Evolutionary conservation across 2,113 vertebrate genomes (phyloP).

Genomic region (Corvus cornix): DNA sequence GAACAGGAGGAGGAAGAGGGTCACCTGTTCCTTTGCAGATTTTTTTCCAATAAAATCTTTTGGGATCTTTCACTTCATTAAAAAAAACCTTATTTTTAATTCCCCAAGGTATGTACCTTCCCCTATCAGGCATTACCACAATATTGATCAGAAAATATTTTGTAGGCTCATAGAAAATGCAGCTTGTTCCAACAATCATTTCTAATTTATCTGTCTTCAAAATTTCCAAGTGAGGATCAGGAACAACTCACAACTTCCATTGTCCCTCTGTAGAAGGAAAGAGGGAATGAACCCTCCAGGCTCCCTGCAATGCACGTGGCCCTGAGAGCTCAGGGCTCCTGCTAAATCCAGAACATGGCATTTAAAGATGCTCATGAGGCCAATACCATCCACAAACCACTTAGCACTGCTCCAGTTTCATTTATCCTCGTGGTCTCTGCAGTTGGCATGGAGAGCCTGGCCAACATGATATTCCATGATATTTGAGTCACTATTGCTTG

Average conservation of each 20-base stretch:
- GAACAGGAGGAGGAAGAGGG: background rate
- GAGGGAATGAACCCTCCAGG: background rate
- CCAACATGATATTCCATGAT: background rate
- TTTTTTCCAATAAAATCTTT: background rate
- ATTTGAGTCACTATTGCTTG: background rate
- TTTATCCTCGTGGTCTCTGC: background rate
- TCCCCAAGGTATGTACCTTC: background rate
- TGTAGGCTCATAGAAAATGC: background rate
- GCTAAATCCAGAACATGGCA: background rate
- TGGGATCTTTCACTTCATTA: background rate
- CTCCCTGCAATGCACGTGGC: background rate
- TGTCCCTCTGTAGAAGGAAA: background rate
- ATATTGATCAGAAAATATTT: background rate
- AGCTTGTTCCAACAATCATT: background rate
- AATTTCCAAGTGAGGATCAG: background rate
- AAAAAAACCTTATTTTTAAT: background rate
- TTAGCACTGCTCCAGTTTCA: background rate
- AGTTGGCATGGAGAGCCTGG: background rate
- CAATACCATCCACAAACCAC: background rate
- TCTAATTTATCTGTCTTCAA: background rate
- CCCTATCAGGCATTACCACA: background rate
- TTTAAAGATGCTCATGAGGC: background rate
- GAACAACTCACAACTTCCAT: background rate
- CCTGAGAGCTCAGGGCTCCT: background rate
- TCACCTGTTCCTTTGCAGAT: background rate